Conservation (phyloP, 2,888 invertebrate species). For the Scaptomyza reducta region DNA sequence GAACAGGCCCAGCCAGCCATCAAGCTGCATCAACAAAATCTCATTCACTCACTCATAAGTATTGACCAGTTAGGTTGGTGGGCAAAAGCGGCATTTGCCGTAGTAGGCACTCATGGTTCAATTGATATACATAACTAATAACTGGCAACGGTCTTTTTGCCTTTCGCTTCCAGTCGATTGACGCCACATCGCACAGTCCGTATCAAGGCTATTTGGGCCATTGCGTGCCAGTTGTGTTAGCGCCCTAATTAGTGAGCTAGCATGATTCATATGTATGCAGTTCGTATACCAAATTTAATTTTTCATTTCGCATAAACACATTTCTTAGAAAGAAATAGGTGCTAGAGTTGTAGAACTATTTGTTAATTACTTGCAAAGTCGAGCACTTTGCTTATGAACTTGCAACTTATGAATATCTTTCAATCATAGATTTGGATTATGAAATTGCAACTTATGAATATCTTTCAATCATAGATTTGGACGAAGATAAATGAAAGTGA, state of each 20-base stretch:
- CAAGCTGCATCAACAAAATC: constrained; percentile 15
- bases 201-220: constrained; percentile 6
- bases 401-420: no score
- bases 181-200: neutral
- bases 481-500: no score
- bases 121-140: constrained; percentile 40
- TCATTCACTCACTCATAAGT: constrained; percentile 17
- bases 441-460: no score
- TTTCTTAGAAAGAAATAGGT: neutral
- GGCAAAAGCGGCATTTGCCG: neutral
- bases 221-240: constrained; percentile 15
- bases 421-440: no score
- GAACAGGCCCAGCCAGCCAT: constrained; percentile 13
- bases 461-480: no score
- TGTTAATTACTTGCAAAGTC: neutral
- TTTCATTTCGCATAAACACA: neutral
- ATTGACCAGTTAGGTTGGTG: constrained; percentile 50
- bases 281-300: no score
- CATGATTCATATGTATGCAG: neutral
- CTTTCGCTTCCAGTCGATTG: constrained; percentile 12
- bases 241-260: constrained; percentile 13
- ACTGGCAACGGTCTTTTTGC: constrained; percentile 25
- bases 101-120: constrained; percentile 10
- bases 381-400: no score
- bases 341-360: neutral